phyloP scores from a whole-genome alignment of 2,113 vertebrate genomes.

The Pomatorhinus ruficollis region DNA sequence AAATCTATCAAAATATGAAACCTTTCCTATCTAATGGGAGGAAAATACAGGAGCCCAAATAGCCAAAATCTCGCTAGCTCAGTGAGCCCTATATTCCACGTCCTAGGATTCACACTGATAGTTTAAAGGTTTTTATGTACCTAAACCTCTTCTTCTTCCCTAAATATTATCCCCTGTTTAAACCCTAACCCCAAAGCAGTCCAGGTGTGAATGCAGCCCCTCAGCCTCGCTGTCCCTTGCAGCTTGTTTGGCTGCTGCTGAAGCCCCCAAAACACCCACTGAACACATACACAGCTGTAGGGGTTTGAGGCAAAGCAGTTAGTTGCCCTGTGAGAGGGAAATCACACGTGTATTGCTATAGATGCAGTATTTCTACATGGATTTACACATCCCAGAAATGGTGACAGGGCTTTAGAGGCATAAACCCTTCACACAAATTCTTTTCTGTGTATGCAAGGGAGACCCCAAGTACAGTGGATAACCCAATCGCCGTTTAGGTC shows the following conservation, averaged over 20 bases:
- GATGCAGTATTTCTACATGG: neutral
- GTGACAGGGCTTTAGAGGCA: neutral
- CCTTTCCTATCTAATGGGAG: neutral
- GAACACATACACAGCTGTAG: neutral
- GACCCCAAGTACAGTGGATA: neutral
- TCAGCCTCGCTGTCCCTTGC: neutral
- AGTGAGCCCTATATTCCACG: neutral
- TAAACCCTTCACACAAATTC: neutral
- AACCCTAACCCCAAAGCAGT: neutral
- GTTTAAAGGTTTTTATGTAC: neutral
- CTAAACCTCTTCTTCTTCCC: neutral
- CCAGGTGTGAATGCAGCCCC: neutral
- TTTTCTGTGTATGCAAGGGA: neutral
- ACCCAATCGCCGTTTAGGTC: neutral
- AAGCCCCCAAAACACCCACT: neutral
- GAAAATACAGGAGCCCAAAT: neutral
- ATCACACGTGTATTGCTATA: neutral
- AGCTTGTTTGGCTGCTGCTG: neutral
- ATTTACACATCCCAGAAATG: neutral
- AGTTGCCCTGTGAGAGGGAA: neutral
- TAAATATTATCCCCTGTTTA: neutral
- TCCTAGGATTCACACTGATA: neutral
- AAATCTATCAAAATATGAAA: conserved; percentile 43
- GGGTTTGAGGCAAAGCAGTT: neutral
- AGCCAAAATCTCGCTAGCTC: neutral